Evolutionary conservation across 2,888 invertebrate species (phyloP).

Genomic region (Callosobruchus maculatus): DNA sequence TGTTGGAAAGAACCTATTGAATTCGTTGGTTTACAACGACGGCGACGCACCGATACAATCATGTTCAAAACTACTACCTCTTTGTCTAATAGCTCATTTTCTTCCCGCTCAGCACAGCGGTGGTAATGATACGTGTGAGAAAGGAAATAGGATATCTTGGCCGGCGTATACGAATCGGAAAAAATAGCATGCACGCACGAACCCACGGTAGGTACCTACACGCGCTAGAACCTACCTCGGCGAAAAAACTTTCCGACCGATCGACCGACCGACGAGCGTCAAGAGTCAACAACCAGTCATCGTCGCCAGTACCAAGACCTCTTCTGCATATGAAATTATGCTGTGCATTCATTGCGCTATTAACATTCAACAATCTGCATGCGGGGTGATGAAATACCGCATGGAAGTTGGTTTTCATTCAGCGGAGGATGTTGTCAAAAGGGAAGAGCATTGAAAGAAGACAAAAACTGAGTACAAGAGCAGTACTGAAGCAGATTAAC

Average conservation of each 20-base stretch:
- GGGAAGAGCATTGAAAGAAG: neutral
- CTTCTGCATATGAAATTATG: neutral
- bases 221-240: neutral
- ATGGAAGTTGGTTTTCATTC: neutral
- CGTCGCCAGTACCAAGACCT: neutral
- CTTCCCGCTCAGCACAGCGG: neutral
- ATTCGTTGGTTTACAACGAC: too few relatives aligned
- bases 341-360: neutral
- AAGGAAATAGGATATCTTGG: constrained; percentile 28
- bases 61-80: neutral
- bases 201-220: neutral
- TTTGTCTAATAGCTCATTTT: neutral
- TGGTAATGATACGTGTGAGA: constrained; percentile 29
- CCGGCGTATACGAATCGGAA: constrained; percentile 10
- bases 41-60: too few relatives aligned
- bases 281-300: neutral
- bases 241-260: neutral
- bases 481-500: too few relatives aligned
- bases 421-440: neutral
- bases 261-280: neutral
- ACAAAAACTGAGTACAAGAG: too few relatives aligned
- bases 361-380: neutral
- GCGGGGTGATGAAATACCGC: neutral
- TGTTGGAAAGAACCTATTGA: too few relatives aligned
- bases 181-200: constrained; percentile 10